phyloP scores from a whole-genome alignment of 2,888 invertebrate genomes.

The Sylvicola cinctus region DNA sequence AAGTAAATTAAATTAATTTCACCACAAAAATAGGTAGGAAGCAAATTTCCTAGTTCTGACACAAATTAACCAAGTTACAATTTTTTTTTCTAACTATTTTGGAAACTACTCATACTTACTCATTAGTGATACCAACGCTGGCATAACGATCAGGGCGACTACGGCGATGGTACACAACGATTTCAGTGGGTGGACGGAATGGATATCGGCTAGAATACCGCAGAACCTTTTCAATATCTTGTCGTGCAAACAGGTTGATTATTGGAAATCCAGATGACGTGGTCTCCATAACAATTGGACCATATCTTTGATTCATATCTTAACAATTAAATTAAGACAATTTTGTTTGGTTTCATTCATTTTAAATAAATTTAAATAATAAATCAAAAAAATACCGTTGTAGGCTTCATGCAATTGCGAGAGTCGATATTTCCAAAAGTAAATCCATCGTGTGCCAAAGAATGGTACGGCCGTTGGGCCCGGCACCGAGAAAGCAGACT shows the following conservation, averaged over 20 bases:
- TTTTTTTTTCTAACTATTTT: no score
- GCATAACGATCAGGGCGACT: constrained; percentile 61
- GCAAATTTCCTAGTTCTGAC: no score
- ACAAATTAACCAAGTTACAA: no score
- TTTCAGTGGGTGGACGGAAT: constrained; percentile 63
- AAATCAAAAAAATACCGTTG: constrained; percentile 29
- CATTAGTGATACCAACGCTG: constrained; percentile 62
- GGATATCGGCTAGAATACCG: constrained; percentile 52
- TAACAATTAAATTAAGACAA: constrained; percentile 10
- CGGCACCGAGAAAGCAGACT: constrained; percentile 31
- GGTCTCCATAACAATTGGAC: constrained; percentile 57
- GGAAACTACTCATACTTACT: constrained; percentile 33
- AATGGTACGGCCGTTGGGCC: constrained; percentile 54
- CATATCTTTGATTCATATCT: constrained; percentile 29
- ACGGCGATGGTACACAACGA: constrained; percentile 51
- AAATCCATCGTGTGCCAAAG: constrained; percentile 65
- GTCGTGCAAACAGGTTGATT: constrained; percentile 46
- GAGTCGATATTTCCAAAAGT: constrained; percentile 44
- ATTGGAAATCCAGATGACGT: constrained; percentile 50
- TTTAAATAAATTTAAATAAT: neutral
- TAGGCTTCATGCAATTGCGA: constrained; percentile 61
- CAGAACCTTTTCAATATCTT: constrained; percentile 57
- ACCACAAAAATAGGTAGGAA: neutral
- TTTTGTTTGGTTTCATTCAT: neutral
- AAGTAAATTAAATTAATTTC: neutral